These are phyloP conservation scores for Meandrina meandrites DNA, from an alignment of 92 coral and sea anemone species.

Conservation along the genomic window DNA sequence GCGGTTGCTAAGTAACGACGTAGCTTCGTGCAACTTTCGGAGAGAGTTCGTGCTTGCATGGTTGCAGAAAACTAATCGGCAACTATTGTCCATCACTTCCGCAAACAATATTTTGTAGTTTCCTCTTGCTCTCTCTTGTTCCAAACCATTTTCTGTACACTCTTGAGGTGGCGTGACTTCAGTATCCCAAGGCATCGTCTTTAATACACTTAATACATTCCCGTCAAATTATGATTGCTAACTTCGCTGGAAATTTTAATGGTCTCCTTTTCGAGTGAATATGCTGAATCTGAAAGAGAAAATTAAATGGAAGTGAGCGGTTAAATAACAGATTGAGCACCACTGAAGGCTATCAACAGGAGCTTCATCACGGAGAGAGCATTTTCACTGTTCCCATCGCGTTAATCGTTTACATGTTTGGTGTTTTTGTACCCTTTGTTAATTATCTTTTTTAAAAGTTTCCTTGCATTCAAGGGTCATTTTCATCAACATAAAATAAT, in stretches of 20 bases:
- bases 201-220: not conserved
- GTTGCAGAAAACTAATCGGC: not conserved
- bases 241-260: not conserved
- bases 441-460: too few species aligned
- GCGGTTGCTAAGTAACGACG: not conserved
- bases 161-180: not conserved
- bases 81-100: too few species aligned
- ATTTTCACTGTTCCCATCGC: too few species aligned
- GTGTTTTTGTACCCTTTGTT: too few species aligned
- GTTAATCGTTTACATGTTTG: too few species aligned
- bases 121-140: not conserved
- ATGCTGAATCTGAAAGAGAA: slow-evolving; percentile 43
- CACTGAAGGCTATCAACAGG: not conserved
- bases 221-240: not conserved
- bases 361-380: too few species aligned
- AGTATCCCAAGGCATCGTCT: too few species aligned
- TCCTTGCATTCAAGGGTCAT: too few species aligned
- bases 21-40: not conserved
- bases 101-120: not conserved
- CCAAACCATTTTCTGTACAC: not conserved
- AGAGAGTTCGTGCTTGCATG: not conserved
- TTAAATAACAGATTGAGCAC: not conserved
- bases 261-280: slow-evolving; percentile 28
- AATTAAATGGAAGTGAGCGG: not conserved
- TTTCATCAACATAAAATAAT: too few species aligned